Conservation (phyloP, 2,888 invertebrate species). For the Seladonia tumulorum region DNA sequence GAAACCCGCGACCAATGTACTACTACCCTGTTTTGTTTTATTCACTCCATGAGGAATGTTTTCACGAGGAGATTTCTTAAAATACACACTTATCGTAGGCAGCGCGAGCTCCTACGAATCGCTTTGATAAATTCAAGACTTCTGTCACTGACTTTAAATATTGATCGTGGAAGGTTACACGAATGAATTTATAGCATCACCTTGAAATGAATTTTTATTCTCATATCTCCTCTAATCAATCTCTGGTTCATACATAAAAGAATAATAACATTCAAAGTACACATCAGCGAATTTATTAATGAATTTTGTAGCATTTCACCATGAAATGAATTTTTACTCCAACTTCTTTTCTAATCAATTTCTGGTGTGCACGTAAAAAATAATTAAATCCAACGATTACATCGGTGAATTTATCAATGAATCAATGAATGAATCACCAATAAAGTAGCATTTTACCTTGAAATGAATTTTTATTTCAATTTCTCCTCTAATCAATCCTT, state of each 20-base stretch:
- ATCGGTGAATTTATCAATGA: not conserved
- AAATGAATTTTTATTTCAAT: not conserved
- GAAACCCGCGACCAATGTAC: not conserved
- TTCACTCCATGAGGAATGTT: not conserved
- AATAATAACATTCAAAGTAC: not conserved
- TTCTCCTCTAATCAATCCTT: not conserved
- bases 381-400: not conserved
- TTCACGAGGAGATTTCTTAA: constrained; percentile 4
- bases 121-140: constrained; percentile 11
- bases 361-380: not conserved
- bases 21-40: not conserved
- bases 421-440: too few relatives aligned
- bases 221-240: not conserved
- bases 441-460: not conserved
- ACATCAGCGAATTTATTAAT: not conserved
- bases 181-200: not conserved
- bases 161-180: not conserved
- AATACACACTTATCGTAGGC: constrained; percentile 5
- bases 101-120: not conserved
- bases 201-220: not conserved
- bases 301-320: not conserved
- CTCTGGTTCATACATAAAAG: not conserved
- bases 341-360: not conserved
- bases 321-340: not conserved
- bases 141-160: not conserved